Evolutionary conservation across 2,797 vertebrate genomes (phyloP), one percentile per base, ranked within the genome.

Genomic region (Tympanoctomys barrerae): DNA sequence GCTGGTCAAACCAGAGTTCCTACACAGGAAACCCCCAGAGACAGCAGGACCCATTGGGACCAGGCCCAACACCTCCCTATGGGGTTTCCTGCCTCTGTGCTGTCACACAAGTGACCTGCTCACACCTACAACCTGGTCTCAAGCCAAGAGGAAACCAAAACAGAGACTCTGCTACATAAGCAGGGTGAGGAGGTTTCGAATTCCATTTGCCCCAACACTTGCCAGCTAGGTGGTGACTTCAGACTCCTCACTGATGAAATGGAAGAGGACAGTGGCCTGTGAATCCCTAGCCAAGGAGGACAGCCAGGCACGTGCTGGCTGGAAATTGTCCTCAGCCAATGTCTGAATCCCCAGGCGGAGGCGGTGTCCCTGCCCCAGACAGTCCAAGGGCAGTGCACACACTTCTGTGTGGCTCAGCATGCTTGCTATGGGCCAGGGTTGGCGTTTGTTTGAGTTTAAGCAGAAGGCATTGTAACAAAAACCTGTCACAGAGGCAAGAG

Each of bases 401-500:
- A 81, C 28, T 9, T 62, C 54, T 59, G 73, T 70, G 2, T 36
- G 36, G 46, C 80, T 90, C 54, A 16, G 54, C 28, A 59, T n/a
- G 26, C 78, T 87, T 87, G 49, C 54, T 49, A 62, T 80, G 7
- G 73, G 31, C 73, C 26, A 77, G 83, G 62, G 5, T 46, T 79
- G 68, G 64, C 52, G 42, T n/a, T 13, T 62, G 49, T 39, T 11
- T 89, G 73, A 79, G 39, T 64, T 66, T 90, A 92, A 94, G 81
- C 24, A 96, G 89, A 83, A 81, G 28, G 4, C 62, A 46, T 79
- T 61, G 57, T n/a, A 90, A 59, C 95, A 31, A 94, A 77, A 68
- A 61, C 22, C 4, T 62, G 42, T 78, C 89, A 26, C 1, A 42
- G 86, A 78, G 46, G 82, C 54, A 49, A 83, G 90, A 91, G 42